Base-by-base conservation (phyloP, 2,113 vertebrate species). In the Ammospiza nelsoni region DNA sequence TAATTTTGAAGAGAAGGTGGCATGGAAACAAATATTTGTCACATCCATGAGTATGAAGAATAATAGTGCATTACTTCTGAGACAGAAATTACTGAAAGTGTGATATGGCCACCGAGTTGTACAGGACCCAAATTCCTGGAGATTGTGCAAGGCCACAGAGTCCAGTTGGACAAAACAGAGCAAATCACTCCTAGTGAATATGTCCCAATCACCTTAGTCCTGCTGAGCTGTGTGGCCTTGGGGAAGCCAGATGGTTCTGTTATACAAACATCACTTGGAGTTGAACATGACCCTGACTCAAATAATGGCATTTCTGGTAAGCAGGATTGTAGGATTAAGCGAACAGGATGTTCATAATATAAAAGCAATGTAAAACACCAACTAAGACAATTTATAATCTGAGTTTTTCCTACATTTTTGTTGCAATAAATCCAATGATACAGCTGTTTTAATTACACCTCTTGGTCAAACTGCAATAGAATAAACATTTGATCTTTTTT, bases 291-390 rank as follows among this genome's bases (percentile, higher is more conserved):
- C 52, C 59, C 43, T 92, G 48, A 57, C 65, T 90, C 61, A 78
- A 86, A 69, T 78, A 94, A 84, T 73, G 61, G 23, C 48, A 83
- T 81, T 95, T 90, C 94, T 96, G 75, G 66, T 92, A 89, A 94
- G 55, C 2, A 51, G 31, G 27, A 81, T 72, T 86, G 52, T 46
- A 89, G 65, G 41, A 90, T 51, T 79, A 75, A 76, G 41, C 5
- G 57, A 90, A 92, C 90, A 84, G 49, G 58, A 78, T 54, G 83
- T 81, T 82, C 65, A 23, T 71, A 92, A 49, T n/a, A 79, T 61
- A 68, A 94, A 93, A 75, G 18, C 58, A 84, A 41, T 25, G 37
- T 49, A 93, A 88, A 17, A 72, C 44, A 82, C 18, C 65, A 79
- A 87, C 4, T 14, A 85, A 57, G 27, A 65, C 8, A 80, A 65